phyloP scores from a whole-genome alignment of 2,113 vertebrate genomes.

The Henicopernis longicauda region DNA sequence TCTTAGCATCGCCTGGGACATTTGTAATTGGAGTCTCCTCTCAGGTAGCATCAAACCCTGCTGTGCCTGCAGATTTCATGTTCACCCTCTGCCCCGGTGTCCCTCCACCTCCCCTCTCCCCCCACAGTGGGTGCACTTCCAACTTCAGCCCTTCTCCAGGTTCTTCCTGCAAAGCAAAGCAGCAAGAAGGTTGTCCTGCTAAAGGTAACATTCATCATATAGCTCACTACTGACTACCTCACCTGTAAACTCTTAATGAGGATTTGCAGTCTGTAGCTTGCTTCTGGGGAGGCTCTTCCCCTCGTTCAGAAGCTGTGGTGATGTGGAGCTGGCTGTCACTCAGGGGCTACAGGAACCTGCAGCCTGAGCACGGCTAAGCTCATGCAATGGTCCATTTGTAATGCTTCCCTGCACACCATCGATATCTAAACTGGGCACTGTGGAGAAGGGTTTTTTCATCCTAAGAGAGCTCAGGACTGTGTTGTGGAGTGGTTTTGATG shows the following conservation, averaged over 20 bases:
- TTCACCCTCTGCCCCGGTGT: neutral
- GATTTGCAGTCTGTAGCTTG: neutral
- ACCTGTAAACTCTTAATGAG: neutral
- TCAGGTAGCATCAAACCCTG: neutral
- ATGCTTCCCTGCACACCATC: neutral
- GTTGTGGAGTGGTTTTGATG: neutral
- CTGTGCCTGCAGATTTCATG: neutral
- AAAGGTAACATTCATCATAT: neutral
- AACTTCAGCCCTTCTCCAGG: neutral
- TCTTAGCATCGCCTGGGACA: neutral
- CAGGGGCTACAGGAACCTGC: neutral
- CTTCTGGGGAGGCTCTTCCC: neutral
- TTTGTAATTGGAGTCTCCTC: neutral
- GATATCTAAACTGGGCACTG: neutral
- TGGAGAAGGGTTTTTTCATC: neutral
- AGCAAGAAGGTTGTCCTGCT: neutral
- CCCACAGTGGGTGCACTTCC: neutral
- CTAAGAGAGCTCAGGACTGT: neutral
- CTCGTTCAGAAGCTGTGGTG: neutral
- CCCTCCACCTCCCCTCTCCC: neutral
- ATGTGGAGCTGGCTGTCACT: neutral
- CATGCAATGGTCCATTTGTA: neutral
- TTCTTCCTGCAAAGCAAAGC: neutral
- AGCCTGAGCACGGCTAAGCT: neutral
- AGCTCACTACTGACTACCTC: neutral